Conservation (phyloP, 2,888 invertebrate genomes). For the Chorisops tibialis region DNA sequence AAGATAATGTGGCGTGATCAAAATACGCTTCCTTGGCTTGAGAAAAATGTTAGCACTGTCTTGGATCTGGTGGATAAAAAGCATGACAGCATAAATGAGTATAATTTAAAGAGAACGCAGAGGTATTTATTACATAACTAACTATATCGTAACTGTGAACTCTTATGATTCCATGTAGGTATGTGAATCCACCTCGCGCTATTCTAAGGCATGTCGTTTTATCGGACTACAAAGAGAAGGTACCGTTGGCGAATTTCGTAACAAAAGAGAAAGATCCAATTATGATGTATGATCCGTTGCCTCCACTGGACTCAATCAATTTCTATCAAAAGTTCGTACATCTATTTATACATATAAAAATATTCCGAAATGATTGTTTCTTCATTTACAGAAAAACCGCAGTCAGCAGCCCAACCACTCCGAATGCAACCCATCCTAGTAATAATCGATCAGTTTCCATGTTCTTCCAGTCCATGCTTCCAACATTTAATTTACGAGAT, state of each 20-base stretch:
- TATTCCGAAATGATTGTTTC: neutral
- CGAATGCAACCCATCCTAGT: conserved; percentile 34
- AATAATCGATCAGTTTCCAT: conserved; percentile 53
- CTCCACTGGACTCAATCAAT: conserved; percentile 70
- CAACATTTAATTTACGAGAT: conserved; percentile 57
- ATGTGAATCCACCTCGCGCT: conserved; percentile 48
- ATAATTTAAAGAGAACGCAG: conserved; percentile 58
- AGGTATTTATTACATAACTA: conserved; percentile 51
- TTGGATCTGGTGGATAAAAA: conserved; percentile 62
- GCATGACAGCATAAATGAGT: conserved; percentile 61
- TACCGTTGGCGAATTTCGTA: conserved; percentile 50
- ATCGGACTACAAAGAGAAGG: conserved; percentile 54
- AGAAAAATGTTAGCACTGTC: conserved; percentile 64
- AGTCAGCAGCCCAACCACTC: conserved; percentile 23
- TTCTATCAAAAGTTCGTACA: conserved; percentile 59
- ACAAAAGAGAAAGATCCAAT: conserved; percentile 53
- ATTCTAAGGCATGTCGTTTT: conserved; percentile 50
- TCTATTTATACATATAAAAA: neutral
- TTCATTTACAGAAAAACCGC: too few relatives aligned
- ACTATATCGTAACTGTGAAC: neutral
- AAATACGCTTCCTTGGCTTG: conserved; percentile 72
- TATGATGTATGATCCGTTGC: conserved; percentile 74
- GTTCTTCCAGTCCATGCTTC: conserved; percentile 71
- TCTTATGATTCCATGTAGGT: too few relatives aligned
- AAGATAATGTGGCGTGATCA: conserved; percentile 77